Conservation (phyloP, 1,140 invertebrate genomes). For the Nixonia krombeini region DNA sequence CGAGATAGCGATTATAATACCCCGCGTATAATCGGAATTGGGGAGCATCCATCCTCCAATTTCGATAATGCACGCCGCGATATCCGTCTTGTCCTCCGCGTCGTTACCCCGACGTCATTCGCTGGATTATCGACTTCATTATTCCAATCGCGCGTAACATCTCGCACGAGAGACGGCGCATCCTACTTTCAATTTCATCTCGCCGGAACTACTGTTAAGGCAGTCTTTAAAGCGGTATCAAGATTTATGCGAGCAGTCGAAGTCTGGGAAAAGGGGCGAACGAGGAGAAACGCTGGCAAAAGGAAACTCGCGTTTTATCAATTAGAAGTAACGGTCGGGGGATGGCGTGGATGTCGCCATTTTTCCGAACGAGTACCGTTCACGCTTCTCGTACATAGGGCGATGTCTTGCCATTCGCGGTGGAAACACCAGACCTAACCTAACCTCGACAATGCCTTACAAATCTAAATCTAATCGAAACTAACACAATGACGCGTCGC, state of each 20-base stretch:
- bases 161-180: constrained; percentile 1
- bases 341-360: no score
- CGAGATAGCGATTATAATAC: no score
- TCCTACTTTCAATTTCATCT: constrained; percentile 15
- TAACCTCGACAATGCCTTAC: no score
- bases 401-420: no score
- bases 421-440: no score
- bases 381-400: background rate
- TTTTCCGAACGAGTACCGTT: background rate
- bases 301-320: background rate
- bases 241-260: constrained; percentile 1
- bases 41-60: background rate
- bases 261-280: background rate
- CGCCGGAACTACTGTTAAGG: constrained; percentile 3
- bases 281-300: background rate
- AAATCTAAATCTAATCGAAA: no score
- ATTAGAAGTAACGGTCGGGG: background rate
- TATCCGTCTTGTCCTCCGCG: background rate
- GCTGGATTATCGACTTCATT: constrained; percentile 4
- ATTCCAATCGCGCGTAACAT: background rate
- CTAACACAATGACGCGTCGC: no score
- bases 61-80: background rate
- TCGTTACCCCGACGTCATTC: background rate
- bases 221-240: constrained; percentile 3
- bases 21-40: no score